phyloP scores from a whole-genome alignment of 23 tunicate species.

The Diplosoma virens region DNA sequence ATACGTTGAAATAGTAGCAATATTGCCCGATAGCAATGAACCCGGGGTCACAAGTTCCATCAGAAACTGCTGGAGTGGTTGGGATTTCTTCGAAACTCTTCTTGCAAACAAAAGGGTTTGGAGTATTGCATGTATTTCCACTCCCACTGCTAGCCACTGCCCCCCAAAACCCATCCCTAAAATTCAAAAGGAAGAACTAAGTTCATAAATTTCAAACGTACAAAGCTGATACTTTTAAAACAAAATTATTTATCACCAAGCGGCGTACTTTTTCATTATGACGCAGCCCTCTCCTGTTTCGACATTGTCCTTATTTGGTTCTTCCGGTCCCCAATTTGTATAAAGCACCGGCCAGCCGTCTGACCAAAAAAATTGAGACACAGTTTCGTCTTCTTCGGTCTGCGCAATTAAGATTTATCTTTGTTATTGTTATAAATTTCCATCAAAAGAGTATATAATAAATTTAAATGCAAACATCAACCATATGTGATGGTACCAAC shows the following conservation, averaged over 20 bases:
- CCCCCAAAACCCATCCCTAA: conserved; percentile 36
- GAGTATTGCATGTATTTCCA: conserved; percentile 2
- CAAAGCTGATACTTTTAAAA: background rate
- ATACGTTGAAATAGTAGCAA: conserved; percentile 73
- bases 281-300: conserved; percentile 71
- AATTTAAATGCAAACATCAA: background rate
- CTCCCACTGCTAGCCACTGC: conserved; percentile 16
- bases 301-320: conserved; percentile 47
- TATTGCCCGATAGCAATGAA: conserved; percentile 33
- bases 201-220: background rate
- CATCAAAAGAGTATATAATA: too few species aligned
- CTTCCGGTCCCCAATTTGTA: conserved; percentile 76
- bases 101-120: conserved; percentile 69
- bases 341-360: conserved; percentile 79
- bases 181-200: too few species aligned
- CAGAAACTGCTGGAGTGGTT: conserved; percentile 59
- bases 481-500: background rate
- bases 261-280: conserved; percentile 60
- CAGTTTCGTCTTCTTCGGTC: conserved; percentile 11
- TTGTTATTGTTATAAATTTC: too few species aligned
- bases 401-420: too few species aligned
- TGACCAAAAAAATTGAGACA: conserved; percentile 61
- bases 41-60: conserved; percentile 60
- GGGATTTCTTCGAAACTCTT: conserved; percentile 41
- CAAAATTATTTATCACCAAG: too few species aligned